A percentile compares a stretch with the other conserved stretches of the same genome.
Conservation (phyloP, 2,113 vertebrate genomes). For the Cephalopholis sonnerati region DNA sequence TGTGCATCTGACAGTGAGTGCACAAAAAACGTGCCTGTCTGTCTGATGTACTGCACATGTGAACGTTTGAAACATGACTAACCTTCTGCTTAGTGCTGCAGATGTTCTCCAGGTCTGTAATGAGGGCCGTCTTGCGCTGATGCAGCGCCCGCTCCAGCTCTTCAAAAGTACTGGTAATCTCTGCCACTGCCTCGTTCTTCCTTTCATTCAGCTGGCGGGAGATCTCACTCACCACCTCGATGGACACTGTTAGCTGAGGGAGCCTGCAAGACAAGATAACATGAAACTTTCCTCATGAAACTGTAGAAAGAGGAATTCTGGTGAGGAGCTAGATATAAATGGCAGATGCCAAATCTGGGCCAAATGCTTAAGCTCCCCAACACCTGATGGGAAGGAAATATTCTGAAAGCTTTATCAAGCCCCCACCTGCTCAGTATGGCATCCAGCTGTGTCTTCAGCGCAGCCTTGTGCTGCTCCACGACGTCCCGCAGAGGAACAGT, state of each 20-base stretch:
- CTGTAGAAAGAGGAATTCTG: background rate
- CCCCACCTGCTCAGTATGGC: slow-evolving; percentile 89
- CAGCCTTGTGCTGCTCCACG: slow-evolving; percentile 94
- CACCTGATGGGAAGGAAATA: slow-evolving; percentile 24
- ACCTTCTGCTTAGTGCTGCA: slow-evolving; percentile 91
- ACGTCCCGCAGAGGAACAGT: slow-evolving; percentile 92
- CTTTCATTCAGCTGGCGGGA: slow-evolving; percentile 92
- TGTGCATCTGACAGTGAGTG: background rate
- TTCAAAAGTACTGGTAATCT: slow-evolving; percentile 92
- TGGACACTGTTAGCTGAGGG: slow-evolving; percentile 91
- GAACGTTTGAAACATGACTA: background rate
- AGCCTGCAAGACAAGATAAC: slow-evolving; percentile 79
- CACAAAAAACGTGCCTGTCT: background rate
- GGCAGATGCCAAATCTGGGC: slow-evolving; percentile 17
- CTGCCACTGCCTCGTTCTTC: slow-evolving; percentile 88
- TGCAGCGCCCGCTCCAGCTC: slow-evolving; percentile 91
- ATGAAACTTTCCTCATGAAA: background rate
- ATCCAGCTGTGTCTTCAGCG: slow-evolving; percentile 92
- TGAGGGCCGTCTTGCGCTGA: slow-evolving; percentile 90
- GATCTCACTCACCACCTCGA: slow-evolving; percentile 92
- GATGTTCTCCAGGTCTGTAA: slow-evolving; percentile 86
- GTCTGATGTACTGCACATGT: background rate
- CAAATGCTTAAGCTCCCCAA: slow-evolving; percentile 12
- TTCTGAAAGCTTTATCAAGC: slow-evolving; percentile 11
- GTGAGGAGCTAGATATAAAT: background rate